These are phyloP conservation scores for Ectropis grisescens DNA, from an alignment of 1,140 invertebrate species.

Conservation along the genomic window DNA sequence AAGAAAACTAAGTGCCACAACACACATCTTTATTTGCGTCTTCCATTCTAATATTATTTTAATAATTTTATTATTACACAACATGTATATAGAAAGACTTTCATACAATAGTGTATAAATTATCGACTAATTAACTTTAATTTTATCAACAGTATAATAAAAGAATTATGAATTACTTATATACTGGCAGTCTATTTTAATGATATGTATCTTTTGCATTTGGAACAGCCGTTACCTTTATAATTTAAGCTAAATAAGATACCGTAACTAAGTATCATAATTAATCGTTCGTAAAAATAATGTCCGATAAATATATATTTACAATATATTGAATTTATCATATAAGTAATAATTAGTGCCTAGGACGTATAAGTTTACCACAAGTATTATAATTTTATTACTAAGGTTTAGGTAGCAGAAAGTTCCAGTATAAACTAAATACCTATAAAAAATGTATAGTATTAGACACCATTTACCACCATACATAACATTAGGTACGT, in stretches of 20 bases:
- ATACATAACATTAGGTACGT: too few species aligned
- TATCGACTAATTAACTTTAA: slow-evolving; percentile 51
- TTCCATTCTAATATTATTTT: slow-evolving; percentile 43
- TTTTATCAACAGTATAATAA: slow-evolving; percentile 65
- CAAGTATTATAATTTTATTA: too few species aligned
- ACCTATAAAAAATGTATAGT: too few species aligned
- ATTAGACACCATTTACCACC: too few species aligned
- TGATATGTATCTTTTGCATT: slow-evolving; percentile 68
- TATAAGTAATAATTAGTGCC: too few species aligned
- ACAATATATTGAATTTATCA: too few species aligned
- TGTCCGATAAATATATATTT: too few species aligned
- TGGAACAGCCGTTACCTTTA: slow-evolving; percentile 57
- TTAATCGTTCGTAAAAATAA: too few species aligned
- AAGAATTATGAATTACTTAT: slow-evolving; percentile 64
- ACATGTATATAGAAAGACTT: slow-evolving; percentile 70
- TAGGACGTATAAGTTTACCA: too few species aligned
- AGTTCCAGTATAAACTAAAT: too few species aligned
- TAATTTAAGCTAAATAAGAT: slow-evolving; percentile 18
- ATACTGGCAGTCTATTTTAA: slow-evolving; percentile 66
- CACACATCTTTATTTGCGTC: slow-evolving; percentile 60
- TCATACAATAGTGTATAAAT: slow-evolving; percentile 68
- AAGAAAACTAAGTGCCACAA: slow-evolving; percentile 14
- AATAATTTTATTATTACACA: slow-evolving; percentile 64
- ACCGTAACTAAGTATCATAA: too few species aligned
- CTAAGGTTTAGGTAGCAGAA: too few species aligned